Conservation (phyloP, 2,888 invertebrate species). For the Cinara cedri region DNA sequence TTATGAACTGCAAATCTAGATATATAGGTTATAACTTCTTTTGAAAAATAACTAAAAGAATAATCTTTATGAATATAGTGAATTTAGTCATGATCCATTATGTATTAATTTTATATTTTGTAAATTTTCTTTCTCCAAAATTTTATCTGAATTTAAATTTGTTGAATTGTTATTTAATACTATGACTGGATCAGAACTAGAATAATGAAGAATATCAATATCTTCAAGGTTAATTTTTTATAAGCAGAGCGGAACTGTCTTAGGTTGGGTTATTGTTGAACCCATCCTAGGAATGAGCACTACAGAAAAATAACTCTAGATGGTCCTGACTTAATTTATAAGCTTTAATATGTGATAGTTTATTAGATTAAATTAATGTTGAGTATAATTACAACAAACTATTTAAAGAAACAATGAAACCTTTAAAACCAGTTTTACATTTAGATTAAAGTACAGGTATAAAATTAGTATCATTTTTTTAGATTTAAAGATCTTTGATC, state of each 20-base stretch:
- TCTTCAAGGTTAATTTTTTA: not conserved
- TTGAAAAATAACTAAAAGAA: constrained; percentile 18
- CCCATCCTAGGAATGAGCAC: not conserved
- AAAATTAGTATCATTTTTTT: not conserved
- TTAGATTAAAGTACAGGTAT: not conserved
- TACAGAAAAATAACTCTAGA: constrained; percentile 1
- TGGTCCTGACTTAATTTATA: constrained; percentile 5
- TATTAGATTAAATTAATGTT: not conserved
- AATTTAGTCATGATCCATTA: constrained; percentile 22
- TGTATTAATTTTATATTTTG: constrained; percentile 4
- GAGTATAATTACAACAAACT: not conserved
- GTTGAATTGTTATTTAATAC: constrained; percentile 13
- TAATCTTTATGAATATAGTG: not conserved
- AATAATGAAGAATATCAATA: constrained; percentile 33
- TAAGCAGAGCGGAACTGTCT: not conserved
- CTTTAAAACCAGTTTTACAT: not conserved
- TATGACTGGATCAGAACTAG: constrained; percentile 12
- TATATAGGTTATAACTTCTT: constrained; percentile 32
- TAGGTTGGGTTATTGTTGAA: not conserved
- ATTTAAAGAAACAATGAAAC: not conserved
- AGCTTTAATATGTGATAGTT: not conserved
- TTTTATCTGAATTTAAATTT: not conserved
- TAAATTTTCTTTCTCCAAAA: not conserved
- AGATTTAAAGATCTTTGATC: not conserved
- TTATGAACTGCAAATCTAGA: constrained; percentile 34